Evolutionary conservation across 1,140 invertebrate genomes (phyloP).

Genomic region (Zaprionus vittiger): DNA sequence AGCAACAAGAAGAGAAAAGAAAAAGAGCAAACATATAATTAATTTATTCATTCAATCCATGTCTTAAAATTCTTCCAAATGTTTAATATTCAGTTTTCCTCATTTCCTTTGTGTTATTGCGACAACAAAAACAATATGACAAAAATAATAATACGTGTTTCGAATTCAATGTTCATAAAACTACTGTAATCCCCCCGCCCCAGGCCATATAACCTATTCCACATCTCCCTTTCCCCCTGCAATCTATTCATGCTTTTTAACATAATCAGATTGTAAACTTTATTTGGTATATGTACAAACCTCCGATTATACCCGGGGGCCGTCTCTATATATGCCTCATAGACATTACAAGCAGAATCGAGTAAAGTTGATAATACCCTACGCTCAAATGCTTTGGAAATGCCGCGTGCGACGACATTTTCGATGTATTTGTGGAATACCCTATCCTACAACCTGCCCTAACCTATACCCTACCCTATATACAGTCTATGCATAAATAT

Average conservation of each 20-base stretch:
- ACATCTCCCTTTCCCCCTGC: background rate
- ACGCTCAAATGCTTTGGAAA: conserved; percentile 57
- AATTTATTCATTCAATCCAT: conserved; percentile 27
- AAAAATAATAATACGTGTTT: conserved; percentile 43
- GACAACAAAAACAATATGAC: conserved; percentile 20
- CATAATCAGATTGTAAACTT: conserved; percentile 56
- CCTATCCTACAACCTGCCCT: conserved; percentile 1
- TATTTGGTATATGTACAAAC: conserved; percentile 58
- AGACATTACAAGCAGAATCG: conserved; percentile 56
- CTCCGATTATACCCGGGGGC: background rate
- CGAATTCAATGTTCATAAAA: conserved; percentile 23
- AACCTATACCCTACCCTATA: background rate
- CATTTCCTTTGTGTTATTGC: conserved; percentile 21
- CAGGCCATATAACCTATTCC: background rate
- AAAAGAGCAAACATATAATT: background rate
- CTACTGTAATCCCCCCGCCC: background rate
- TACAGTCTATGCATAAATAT: conserved; percentile 26
- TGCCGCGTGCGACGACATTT: conserved; percentile 63
- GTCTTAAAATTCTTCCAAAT: conserved; percentile 36
- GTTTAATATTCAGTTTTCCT: conserved; percentile 33
- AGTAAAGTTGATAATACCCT: conserved; percentile 1
- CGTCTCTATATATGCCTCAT: conserved; percentile 49
- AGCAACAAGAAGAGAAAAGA: background rate
- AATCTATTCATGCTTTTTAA: conserved; percentile 16
- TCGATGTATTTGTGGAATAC: conserved; percentile 53